A percentile compares a stretch with the other conserved stretches of the same genome.
These are phyloP conservation scores for Phainopepla nitens DNA, from an alignment of 2,113 vertebrate species.

Conservation along the genomic window DNA sequence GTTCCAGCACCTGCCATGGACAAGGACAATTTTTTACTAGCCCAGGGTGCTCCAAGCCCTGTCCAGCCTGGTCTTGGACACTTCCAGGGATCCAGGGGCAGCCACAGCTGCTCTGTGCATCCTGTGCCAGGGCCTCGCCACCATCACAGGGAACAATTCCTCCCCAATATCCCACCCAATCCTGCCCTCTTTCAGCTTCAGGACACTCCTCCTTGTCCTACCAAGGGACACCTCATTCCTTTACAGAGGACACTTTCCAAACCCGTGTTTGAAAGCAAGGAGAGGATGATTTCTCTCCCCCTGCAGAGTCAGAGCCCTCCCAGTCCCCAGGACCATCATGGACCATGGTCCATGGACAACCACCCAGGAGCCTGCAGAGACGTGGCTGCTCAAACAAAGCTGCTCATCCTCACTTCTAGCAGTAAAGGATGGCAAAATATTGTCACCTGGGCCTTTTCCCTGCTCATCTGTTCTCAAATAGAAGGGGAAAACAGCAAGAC, in stretches of 20 bases:
- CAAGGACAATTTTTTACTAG: neutral
- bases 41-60: accelerated
- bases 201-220: neutral
- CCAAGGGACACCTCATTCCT: neutral
- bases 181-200: neutral
- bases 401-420: neutral
- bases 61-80: accelerated
- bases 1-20: accelerated
- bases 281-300: neutral
- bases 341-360: neutral
- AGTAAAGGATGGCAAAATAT: neutral
- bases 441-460: neutral
- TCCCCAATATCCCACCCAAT: neutral
- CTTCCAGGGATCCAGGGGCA: neutral
- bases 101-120: neutral
- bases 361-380: neutral
- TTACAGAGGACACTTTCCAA: neutral
- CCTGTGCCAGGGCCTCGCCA: accelerated
- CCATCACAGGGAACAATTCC: accelerated
- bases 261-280: neutral
- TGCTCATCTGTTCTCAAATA: neutral
- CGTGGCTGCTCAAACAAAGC: neutral
- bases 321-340: accelerated
- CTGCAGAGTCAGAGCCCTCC: accelerated
- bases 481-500: neutral